Conservation (phyloP, 2,113 vertebrate genomes). For the Rhagologus leucostigma region DNA sequence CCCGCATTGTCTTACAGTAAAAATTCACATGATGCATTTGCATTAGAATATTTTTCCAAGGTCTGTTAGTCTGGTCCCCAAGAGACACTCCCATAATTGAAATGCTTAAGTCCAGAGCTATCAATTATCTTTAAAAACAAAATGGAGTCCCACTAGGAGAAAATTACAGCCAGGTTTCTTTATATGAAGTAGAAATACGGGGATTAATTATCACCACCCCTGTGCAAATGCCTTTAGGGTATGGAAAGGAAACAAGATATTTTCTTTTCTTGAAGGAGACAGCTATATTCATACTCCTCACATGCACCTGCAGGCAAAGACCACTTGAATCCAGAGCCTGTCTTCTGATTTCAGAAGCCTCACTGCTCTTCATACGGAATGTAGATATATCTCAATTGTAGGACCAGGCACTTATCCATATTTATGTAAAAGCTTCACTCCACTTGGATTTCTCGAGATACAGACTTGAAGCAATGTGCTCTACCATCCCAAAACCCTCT, state of each 20-base stretch:
- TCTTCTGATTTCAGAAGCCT: not conserved
- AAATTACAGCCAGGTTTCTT: constrained; percentile 57
- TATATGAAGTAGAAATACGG: constrained; percentile 34
- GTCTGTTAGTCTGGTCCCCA: constrained; percentile 58
- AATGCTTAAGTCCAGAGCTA: constrained; percentile 64
- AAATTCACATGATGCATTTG: constrained; percentile 51
- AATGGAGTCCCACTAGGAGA: constrained; percentile 63
- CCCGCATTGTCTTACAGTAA: not conserved
- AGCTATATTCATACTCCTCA: not conserved
- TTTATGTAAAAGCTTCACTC: not conserved
- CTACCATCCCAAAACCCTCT: not conserved
- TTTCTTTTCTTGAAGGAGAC: constrained; percentile 21
- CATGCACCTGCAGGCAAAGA: not conserved
- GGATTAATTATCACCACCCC: constrained; percentile 60
- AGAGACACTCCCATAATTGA: constrained; percentile 59
- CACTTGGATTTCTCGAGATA: not conserved
- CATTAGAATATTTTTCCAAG: constrained; percentile 54
- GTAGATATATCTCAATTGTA: not conserved
- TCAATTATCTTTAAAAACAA: constrained; percentile 71
- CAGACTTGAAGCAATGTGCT: not conserved
- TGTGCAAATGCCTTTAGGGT: constrained; percentile 49
- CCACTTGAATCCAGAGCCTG: not conserved
- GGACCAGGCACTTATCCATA: not conserved
- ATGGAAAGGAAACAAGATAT: constrained; percentile 12
- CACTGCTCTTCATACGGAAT: not conserved